Percentiles rank a stretch among this genome's conserved stretches.
Evolutionary conservation across 1,140 invertebrate species (phyloP).

Genomic region (Drosophila chauvacae): DNA sequence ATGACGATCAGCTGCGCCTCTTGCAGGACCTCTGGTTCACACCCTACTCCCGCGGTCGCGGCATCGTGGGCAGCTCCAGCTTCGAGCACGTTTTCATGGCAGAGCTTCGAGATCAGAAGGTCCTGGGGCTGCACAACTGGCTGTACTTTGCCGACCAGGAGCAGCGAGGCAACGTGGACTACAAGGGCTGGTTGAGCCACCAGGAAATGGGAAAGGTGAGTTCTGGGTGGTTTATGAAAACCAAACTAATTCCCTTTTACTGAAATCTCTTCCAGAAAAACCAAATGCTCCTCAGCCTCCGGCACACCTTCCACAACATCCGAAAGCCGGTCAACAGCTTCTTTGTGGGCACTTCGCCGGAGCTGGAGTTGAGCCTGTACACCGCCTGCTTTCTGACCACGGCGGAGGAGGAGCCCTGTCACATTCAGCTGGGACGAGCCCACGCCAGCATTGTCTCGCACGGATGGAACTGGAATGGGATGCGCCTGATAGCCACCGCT

Average conservation of each 20-base stretch:
- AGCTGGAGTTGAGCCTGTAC: constrained; percentile 95
- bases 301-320: constrained; percentile 89
- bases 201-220: constrained; percentile 88
- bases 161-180: constrained; percentile 87
- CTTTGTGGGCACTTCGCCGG: constrained; percentile 95
- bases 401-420: constrained; percentile 88
- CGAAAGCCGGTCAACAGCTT: constrained; percentile 91
- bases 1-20: constrained; percentile 88
- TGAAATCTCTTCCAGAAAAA: constrained; percentile 37
- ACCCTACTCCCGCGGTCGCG: constrained; percentile 90
- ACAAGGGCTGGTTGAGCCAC: constrained; percentile 91
- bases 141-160: constrained; percentile 92
- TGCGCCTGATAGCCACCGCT: constrained; percentile 90
- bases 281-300: constrained; percentile 84
- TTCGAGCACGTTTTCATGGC: constrained; percentile 95
- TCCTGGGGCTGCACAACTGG: constrained; percentile 95
- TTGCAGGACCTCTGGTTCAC: constrained; percentile 92
- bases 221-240: not conserved
- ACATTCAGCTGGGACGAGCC: constrained; percentile 88
- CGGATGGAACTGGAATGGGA: constrained; percentile 89
- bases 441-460: constrained; percentile 89
- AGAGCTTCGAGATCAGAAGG: constrained; percentile 90
- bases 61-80: constrained; percentile 91
- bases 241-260: not conserved
- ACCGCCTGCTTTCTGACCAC: constrained; percentile 92